Conservation (phyloP, 2,888 invertebrate genomes). For the Branchellion lobata region DNA sequence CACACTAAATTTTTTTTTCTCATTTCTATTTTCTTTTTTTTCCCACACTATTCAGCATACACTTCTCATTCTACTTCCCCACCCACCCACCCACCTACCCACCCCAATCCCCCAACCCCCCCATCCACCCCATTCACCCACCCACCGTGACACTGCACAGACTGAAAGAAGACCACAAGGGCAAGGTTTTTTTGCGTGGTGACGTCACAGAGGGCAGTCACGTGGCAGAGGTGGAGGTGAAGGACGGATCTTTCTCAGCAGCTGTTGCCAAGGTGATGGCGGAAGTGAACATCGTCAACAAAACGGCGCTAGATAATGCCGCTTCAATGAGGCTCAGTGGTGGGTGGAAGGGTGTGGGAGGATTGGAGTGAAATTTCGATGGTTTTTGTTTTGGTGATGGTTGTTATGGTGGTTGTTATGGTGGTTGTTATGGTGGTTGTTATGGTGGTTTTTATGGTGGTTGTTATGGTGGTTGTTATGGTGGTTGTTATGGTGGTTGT, state of each 20-base stretch:
- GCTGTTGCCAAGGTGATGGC: conserved; percentile 94
- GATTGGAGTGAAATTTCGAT: background rate
- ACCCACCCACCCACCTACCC: no score
- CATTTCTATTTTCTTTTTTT: no score
- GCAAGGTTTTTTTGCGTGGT: conserved; percentile 91
- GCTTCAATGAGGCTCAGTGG: conserved; percentile 80
- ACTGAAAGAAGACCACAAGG: conserved; percentile 58
- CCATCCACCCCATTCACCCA: no score
- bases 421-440: background rate
- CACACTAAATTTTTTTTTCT: no score
- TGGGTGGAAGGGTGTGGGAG: conserved; percentile 46
- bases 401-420: background rate
- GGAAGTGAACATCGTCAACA: conserved; percentile 87
- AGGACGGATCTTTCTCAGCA: conserved; percentile 67
- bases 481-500: no score
- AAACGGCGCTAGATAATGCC: conserved; percentile 90
- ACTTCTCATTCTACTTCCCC: no score
- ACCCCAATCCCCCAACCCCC: no score
- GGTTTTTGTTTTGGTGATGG: background rate
- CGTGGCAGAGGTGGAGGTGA: conserved; percentile 74
- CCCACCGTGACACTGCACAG: background rate
- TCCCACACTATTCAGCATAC: no score
- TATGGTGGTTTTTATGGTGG: background rate
- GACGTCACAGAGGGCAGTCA: conserved; percentile 85
- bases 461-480: no score